Conservation (phyloP, 2,113 vertebrate genomes). For the Siniperca knerii region DNA sequence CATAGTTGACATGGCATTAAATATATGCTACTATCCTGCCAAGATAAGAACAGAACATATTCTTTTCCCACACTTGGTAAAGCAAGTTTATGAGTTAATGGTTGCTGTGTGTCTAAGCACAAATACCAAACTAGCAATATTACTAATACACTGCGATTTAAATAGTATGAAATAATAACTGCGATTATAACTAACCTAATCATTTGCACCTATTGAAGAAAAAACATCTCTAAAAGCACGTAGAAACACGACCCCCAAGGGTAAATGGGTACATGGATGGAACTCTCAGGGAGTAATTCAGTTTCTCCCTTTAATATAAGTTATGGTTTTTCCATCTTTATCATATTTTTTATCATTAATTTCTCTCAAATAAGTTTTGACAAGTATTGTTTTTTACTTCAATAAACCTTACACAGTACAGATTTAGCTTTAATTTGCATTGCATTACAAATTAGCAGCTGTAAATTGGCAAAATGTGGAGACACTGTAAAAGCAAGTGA, state of each 20-base stretch:
- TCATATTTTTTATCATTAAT: not conserved
- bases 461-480: not conserved
- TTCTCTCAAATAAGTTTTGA: not conserved
- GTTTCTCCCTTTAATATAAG: not conserved
- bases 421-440: not conserved
- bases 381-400: not conserved
- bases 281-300: too few species aligned
- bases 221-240: conserved; percentile 5
- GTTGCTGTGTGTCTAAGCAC: not conserved
- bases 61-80: not conserved
- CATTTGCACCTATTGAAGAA: not conserved
- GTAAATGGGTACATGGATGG: too few species aligned
- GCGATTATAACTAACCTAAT: not conserved
- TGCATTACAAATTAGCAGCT: not conserved
- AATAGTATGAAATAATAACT: not conserved
- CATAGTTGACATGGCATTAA: not conserved
- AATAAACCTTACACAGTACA: not conserved
- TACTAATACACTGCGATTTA: not conserved
- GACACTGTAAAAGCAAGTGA: not conserved
- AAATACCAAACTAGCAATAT: not conserved
- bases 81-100: not conserved
- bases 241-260: too few species aligned
- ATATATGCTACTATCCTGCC: not conserved
- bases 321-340: not conserved
- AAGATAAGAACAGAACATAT: not conserved